These are phyloP conservation scores for Bradynema listronoti DNA, from an alignment of 1,140 invertebrate genomes.

Conservation along the genomic window DNA sequence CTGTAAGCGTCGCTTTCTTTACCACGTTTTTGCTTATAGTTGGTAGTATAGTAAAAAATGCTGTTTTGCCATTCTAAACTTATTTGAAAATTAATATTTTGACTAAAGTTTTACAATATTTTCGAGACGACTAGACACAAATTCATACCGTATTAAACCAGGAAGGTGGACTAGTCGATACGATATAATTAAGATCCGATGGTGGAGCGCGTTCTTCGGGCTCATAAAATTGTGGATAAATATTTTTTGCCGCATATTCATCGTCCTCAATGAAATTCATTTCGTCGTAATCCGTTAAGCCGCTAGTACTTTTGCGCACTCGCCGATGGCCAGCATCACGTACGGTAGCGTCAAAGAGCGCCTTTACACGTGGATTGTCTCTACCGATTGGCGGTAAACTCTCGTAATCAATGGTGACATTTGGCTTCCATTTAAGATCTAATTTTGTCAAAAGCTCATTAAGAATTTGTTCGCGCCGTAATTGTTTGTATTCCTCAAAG, in stretches of 20 bases:
- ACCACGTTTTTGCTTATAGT: conserved; percentile 28
- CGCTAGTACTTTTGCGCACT: conserved; percentile 23
- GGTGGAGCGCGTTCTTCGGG: conserved; percentile 22
- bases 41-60: conserved; percentile 28
- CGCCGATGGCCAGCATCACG: conserved; percentile 37
- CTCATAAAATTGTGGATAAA: conserved; percentile 38
- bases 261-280: too few relatives aligned
- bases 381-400: conserved; percentile 21
- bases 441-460: conserved; percentile 39
- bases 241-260: conserved; percentile 18
- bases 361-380: conserved; percentile 32
- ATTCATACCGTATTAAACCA: conserved; percentile 32
- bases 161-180: conserved; percentile 22
- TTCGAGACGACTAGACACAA: not conserved
- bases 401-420: conserved; percentile 40
- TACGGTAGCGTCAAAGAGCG: conserved; percentile 28
- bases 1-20: conserved; percentile 32
- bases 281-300: not conserved
- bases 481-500: conserved; percentile 11
- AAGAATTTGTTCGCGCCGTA: conserved; percentile 37
- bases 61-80: conserved; percentile 25
- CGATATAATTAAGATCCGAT: conserved; percentile 34
- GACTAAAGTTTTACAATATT: too few relatives aligned
- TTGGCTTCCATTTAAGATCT: conserved; percentile 37
- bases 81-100: conserved; percentile 1